Evolutionary conservation across 2,113 vertebrate species (phyloP).

Genomic region (Heloderma charlesbogerti): DNA sequence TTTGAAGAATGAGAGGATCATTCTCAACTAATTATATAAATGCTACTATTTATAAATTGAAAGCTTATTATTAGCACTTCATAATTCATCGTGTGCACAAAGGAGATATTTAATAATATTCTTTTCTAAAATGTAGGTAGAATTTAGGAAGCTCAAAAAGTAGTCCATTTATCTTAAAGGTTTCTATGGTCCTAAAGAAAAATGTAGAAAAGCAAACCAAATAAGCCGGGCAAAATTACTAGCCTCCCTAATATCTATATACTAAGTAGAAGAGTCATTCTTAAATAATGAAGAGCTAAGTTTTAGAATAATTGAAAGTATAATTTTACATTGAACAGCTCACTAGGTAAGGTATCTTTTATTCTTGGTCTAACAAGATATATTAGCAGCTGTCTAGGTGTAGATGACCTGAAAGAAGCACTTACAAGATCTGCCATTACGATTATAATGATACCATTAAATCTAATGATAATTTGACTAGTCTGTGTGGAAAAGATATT

Average conservation of each 20-base stretch:
- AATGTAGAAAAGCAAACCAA: background rate
- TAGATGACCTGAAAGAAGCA: conserved; percentile 20
- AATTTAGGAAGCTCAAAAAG: background rate
- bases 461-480: conserved; percentile 15
- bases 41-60: background rate
- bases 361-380: conserved; percentile 26
- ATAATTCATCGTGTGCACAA: background rate
- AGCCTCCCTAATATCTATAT: conserved; percentile 13
- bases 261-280: background rate
- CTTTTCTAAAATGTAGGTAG: background rate
- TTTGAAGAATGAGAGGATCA: background rate
- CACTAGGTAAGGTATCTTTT: conserved; percentile 14
- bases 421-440: conserved; percentile 22
- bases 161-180: background rate
- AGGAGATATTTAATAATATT: background rate
- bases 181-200: background rate
- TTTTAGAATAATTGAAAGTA: conserved; percentile 34
- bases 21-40: background rate
- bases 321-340: conserved; percentile 31
- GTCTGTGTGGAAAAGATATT: background rate
- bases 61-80: background rate
- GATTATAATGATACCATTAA: conserved; percentile 31
- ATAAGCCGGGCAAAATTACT: background rate
- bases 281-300: conserved; percentile 39
- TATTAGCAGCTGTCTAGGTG: conserved; percentile 19